phyloP scores from a whole-genome alignment of 2,113 vertebrate species.

The Labrus mixtus region DNA sequence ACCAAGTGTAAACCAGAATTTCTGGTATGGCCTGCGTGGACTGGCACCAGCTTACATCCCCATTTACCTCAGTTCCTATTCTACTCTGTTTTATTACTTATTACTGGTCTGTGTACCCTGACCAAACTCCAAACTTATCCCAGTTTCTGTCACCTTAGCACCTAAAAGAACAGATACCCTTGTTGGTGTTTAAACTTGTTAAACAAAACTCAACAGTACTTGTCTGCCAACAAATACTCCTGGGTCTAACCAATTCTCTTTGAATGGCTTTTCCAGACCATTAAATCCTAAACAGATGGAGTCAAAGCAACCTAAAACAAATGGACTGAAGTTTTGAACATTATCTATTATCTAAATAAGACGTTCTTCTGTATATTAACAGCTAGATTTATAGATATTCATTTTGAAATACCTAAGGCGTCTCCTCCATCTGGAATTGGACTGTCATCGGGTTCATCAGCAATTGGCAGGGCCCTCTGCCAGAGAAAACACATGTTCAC shows the following conservation, averaged over 20 bases:
- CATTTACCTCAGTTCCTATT: no score
- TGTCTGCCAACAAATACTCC: not conserved
- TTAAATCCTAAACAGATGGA: not conserved
- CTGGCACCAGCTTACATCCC: no score
- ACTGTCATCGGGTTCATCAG: constrained; percentile 62
- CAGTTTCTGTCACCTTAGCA: not conserved
- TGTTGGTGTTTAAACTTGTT: no score
- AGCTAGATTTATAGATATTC: not conserved
- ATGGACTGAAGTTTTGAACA: not conserved
- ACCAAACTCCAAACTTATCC: no score
- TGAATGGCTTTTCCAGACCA: not conserved
- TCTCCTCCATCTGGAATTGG: constrained; percentile 39
- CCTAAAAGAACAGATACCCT: not conserved
- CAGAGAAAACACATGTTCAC: constrained; percentile 49
- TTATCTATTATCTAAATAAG: not conserved
- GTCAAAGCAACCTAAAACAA: not conserved
- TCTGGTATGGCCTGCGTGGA: no score
- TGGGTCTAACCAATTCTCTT: not conserved
- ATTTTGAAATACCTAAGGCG: constrained; percentile 61
- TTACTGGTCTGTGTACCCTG: no score
- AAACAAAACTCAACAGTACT: no score
- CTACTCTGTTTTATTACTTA: no score
- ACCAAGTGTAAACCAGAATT: no score
- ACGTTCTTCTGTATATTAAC: not conserved
- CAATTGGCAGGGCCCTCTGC: constrained; percentile 63